Base-by-base conservation (phyloP, 2,113 vertebrate species). In the Calcarius ornatus region DNA sequence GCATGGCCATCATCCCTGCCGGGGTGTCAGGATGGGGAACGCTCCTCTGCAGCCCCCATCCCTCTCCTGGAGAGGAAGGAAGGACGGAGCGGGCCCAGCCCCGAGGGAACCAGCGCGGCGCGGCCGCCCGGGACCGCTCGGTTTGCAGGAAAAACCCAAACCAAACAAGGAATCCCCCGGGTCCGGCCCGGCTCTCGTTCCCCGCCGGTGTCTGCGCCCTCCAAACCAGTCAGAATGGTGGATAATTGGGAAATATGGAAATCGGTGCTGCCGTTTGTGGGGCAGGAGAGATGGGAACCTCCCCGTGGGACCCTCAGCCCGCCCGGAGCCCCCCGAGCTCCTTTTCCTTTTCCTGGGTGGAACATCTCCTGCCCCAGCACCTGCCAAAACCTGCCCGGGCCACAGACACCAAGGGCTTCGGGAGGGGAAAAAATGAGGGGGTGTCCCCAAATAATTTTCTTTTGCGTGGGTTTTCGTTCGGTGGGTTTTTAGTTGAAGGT, bases 1-100 rank as follows among this genome's bases (percentile, higher is more conserved):
- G 1, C 6, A 47, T 47, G 21, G 19, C 35, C 38, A 1, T 1
- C 2, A 3, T 4, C 47, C 0, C n/a, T 9, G 23, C 6, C 5
- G 28, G 22, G 24, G 2, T 15, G 25, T 5, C n/a, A n/a, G 47
- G 7, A 12, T 48, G 47, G 7, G 43, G n/a, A 9, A 3, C 25
- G 0, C 17, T 19, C 9, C 27, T 31, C 9, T 25, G 24, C 38
- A 25, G 40, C 23, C 31, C 30, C n/a, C 0, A n/a, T 66, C 9
- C 28, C 35, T 47, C 24, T 18, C 23, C 30, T 4, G 79, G 35
- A 50, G 45, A 1, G 6, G 57, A 31, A 20, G 51, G 51, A 21
- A 1, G 6, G 57, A 31, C 9, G 77, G 35, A 48, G 27, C 54
- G 22, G 15, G 10, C 7, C 31, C 47, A 2, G 1, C 9, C 6